Evolutionary conservation across 2,113 vertebrate species (phyloP).

Genomic region (Agapornis roseicollis): DNA sequence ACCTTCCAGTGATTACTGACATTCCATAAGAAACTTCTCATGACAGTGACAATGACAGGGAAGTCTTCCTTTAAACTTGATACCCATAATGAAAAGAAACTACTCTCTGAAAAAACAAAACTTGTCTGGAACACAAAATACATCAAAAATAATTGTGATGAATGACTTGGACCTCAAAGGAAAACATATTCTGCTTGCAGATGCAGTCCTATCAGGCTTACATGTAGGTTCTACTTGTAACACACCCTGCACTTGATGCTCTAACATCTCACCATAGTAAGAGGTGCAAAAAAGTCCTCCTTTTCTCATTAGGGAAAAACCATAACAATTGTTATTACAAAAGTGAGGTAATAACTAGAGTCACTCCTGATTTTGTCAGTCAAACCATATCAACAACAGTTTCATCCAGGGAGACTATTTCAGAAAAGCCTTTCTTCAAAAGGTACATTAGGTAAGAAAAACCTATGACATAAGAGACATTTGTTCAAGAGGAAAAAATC

Average conservation of each 20-base stretch:
- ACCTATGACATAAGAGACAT: neutral
- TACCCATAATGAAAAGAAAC: neutral
- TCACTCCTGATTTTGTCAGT: neutral
- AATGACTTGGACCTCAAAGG: neutral
- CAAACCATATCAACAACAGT: neutral
- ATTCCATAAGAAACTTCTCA: neutral
- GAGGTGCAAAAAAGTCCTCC: neutral
- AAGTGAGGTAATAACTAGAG: neutral
- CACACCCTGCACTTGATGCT: neutral
- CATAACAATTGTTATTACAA: neutral
- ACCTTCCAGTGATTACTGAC: neutral
- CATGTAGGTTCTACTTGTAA: neutral
- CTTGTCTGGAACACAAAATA: neutral
- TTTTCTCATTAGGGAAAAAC: neutral
- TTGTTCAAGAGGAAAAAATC: neutral
- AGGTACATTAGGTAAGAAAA: neutral
- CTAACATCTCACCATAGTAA: neutral
- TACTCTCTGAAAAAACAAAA: neutral
- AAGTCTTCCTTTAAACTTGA: neutral
- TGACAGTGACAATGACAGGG: neutral
- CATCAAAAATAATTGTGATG: neutral
- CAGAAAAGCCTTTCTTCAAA: neutral
- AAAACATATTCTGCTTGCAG: neutral
- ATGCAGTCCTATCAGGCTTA: neutral
- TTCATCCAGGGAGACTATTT: neutral